Conservation (phyloP, 2,888 invertebrate species). For the Latrodectus hesperus region DNA sequence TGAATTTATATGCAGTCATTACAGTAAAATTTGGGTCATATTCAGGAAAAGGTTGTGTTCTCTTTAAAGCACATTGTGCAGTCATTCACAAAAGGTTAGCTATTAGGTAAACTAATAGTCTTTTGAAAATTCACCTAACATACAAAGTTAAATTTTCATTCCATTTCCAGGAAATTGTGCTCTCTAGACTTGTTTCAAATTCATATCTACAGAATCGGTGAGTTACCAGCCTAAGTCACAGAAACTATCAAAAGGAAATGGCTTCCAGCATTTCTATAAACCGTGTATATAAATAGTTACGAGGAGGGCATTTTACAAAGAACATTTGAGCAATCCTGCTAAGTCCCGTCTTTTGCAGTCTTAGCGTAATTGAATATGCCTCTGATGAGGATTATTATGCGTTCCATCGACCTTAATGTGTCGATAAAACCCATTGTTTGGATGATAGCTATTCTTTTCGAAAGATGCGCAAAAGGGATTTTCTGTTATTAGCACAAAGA, state of each 20-base stretch:
- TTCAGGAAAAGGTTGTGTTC: no score
- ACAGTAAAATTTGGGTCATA: no score
- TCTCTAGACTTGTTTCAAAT: background rate
- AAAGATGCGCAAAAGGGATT: slow-evolving; percentile 10
- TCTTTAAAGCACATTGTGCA: no score
- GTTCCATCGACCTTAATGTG: slow-evolving; percentile 56
- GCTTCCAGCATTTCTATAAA: slow-evolving; percentile 11
- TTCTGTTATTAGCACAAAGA: background rate
- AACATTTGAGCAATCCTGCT: slow-evolving; percentile 41
- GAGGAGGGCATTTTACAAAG: slow-evolving; percentile 22
- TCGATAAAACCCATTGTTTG: slow-evolving; percentile 62
- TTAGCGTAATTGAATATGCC: slow-evolving; percentile 60
- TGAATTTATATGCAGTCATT: no score
- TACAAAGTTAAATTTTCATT: no score
- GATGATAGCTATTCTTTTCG: slow-evolving; percentile 26
- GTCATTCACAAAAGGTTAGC: no score
- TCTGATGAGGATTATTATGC: slow-evolving; percentile 49
- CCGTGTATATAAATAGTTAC: slow-evolving; percentile 35
- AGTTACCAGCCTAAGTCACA: no score
- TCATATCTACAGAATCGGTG: no score
- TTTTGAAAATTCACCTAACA: background rate
- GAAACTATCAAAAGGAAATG: slow-evolving; percentile 11
- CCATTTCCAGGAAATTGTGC: slow-evolving; percentile 31
- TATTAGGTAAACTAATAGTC: slow-evolving; percentile 53
- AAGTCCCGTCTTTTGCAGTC: slow-evolving; percentile 40